Conservation (phyloP, 2,797 vertebrate species). For the Paedocypris micromegethes region DNA sequence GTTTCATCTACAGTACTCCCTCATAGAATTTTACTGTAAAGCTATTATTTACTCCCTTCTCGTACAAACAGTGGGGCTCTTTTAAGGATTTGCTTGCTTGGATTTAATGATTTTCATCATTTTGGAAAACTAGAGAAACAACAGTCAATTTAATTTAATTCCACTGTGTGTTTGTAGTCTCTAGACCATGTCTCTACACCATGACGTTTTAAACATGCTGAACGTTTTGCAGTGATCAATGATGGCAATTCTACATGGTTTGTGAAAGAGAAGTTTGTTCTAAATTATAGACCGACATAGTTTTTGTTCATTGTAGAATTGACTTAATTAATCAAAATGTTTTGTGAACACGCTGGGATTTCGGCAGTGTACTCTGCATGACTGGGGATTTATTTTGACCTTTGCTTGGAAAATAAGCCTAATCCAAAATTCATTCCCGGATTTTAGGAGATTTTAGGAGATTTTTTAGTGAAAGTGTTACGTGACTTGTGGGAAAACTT, state of each 20-base stretch:
- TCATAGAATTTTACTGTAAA: background rate
- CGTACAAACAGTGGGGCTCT: too few relatives aligned
- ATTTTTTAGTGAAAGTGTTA: background rate
- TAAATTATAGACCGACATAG: background rate
- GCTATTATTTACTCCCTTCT: background rate
- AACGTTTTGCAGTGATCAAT: constrained; percentile 20
- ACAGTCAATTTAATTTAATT: background rate
- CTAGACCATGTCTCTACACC: background rate
- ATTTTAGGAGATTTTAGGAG: background rate
- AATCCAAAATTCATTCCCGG: background rate
- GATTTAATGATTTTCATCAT: too few relatives aligned
- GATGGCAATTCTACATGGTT: constrained; percentile 24
- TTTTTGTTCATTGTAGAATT: background rate
- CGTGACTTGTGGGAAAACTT: background rate
- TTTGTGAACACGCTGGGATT: background rate
- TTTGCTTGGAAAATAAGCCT: constrained; percentile 10
- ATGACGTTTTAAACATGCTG: constrained; percentile 17
- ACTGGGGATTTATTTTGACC: constrained; percentile 24
- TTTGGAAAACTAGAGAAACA: background rate
- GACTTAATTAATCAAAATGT: too few relatives aligned
- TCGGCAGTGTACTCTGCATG: constrained; percentile 5
- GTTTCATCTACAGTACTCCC: background rate
- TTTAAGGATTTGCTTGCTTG: too few relatives aligned
- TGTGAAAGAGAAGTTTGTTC: background rate
- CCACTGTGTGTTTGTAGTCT: background rate